These are phyloP conservation scores for Dinomys branickii DNA, from an alignment of 2,113 vertebrate genomes.

Conservation along the genomic window DNA sequence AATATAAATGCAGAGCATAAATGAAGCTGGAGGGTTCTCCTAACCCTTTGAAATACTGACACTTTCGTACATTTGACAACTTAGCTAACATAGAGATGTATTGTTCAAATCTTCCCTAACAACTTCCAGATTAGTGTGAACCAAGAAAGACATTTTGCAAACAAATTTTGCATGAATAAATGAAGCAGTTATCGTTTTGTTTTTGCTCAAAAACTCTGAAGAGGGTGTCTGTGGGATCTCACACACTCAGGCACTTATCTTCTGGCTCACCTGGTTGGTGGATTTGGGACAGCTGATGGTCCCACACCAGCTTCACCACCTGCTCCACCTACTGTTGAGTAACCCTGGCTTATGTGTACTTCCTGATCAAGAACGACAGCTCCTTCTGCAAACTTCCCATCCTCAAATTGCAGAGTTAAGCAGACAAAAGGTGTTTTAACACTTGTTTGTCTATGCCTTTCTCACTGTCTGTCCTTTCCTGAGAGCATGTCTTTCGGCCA, in stretches of 20 bases:
- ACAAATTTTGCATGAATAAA: background rate
- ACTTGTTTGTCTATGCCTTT: background rate
- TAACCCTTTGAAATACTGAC: background rate
- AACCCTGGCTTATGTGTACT: background rate
- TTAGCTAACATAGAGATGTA: background rate
- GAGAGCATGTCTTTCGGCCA: background rate
- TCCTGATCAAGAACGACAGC: fast-evolving
- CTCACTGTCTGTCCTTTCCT: background rate
- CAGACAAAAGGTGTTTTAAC: background rate
- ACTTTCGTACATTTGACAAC: background rate
- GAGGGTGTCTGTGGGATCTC: background rate
- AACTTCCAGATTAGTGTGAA: background rate
- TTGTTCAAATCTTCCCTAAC: background rate
- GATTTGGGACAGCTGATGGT: fast-evolving
- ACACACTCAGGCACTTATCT: background rate
- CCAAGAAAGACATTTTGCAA: background rate
- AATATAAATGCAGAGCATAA: background rate
- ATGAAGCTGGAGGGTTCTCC: background rate
- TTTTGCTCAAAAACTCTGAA: background rate
- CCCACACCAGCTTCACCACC: background rate
- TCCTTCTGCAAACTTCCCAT: background rate
- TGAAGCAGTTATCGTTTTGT: background rate
- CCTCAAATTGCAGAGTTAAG: fast-evolving
- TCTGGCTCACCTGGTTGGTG: background rate
- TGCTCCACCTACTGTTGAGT: background rate